A percentile compares a stretch with the other conserved stretches of the same genome.
phyloP scores from a whole-genome alignment of 2,113 vertebrate genomes.

The Irena cyanogastra region DNA sequence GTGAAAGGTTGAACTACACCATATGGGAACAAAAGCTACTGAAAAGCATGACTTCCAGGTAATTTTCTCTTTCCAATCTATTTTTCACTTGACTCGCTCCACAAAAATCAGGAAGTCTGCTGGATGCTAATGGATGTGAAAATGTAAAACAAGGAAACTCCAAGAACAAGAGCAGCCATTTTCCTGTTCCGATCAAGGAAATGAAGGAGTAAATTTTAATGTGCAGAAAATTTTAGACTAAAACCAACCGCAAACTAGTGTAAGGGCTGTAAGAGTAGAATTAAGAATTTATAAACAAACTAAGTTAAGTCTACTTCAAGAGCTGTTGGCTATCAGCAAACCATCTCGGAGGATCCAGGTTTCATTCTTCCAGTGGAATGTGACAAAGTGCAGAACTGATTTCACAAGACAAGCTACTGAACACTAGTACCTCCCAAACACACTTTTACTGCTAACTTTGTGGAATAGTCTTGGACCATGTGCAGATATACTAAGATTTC shows the following conservation, averaged over 20 bases:
- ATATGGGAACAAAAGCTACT: not conserved
- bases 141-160: not conserved
- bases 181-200: not conserved
- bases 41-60: not conserved
- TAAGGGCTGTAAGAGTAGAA: not conserved
- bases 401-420: not conserved
- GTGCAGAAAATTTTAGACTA: not conserved
- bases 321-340: not conserved
- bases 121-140: not conserved
- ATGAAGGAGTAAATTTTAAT: not conserved
- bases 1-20: not conserved
- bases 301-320: not conserved
- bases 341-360: not conserved
- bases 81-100: not conserved
- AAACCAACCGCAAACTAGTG: fast-evolving
- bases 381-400: not conserved
- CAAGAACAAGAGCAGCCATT: not conserved
- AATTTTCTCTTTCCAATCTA: not conserved
- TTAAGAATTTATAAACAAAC: not conserved
- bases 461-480: fast-evolving
- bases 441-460: not conserved
- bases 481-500: not conserved
- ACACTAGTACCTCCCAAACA: not conserved
- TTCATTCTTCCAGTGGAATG: not conserved
- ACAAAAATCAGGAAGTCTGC: not conserved